A percentile compares a stretch with the other conserved stretches of the same genome.
These are phyloP conservation scores for Haliclona indistincta DNA, from an alignment of 37 sponge, comb jelly and placozoan genomes.

Conservation along the genomic window DNA sequence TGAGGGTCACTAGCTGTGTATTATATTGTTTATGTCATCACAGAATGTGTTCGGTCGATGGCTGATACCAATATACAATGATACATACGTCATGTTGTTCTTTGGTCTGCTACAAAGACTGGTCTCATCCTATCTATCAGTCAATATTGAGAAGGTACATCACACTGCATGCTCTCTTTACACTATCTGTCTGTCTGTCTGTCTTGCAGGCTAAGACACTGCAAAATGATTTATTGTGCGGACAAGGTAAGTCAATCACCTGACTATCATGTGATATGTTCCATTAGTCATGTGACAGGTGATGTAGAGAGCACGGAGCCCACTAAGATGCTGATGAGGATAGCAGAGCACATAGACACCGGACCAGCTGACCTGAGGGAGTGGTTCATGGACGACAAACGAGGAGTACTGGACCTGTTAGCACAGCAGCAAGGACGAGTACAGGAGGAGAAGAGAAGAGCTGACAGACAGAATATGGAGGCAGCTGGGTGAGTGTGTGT, in stretches of 20 bases:
- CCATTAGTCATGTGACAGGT: conserved; percentile 21
- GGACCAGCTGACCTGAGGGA: conserved; percentile 36
- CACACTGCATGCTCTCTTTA: not conserved
- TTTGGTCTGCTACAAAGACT: conserved; percentile 86
- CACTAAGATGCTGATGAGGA: conserved; percentile 82
- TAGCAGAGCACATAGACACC: conserved; percentile 79
- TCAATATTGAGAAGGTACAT: conserved; percentile 28
- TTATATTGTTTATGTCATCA: not conserved
- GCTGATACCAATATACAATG: conserved; percentile 83
- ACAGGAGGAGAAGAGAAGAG: not conserved
- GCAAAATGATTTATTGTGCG: conserved; percentile 90
- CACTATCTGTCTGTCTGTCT: conserved; percentile 18
- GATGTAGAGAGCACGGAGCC: conserved; percentile 92
- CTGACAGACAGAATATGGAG: not conserved
- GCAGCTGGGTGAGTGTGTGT: not conserved
- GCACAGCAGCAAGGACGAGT: conserved; percentile 22
- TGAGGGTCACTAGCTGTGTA: no score
- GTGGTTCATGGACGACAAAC: conserved; percentile 60
- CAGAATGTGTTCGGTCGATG: conserved; percentile 79
- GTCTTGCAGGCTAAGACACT: conserved; percentile 72
- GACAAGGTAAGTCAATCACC: conserved; percentile 65
- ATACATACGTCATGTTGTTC: conserved; percentile 89
- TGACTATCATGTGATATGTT: not conserved
- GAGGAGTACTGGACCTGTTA: conserved; percentile 57
- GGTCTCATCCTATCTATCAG: conserved; percentile 44